Conservation (phyloP, 2,888 invertebrate genomes). For the Pristionchus maxplancki region DNA sequence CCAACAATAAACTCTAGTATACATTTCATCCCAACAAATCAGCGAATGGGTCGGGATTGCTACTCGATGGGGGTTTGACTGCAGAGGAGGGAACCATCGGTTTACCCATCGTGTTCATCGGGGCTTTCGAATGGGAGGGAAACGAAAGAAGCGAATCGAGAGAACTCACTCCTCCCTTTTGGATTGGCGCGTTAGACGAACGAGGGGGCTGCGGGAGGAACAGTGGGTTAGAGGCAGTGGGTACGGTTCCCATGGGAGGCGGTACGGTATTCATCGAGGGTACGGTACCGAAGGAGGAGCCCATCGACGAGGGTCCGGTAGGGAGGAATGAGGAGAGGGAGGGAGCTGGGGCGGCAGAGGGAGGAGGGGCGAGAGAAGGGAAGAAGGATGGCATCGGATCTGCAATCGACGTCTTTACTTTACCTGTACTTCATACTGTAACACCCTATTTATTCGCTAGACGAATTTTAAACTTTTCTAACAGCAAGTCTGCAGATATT, state of each 20-base stretch:
- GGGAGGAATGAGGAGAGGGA: neutral
- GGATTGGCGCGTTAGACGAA: slow-evolving; percentile 46
- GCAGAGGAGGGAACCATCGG: neutral
- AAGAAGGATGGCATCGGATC: neutral
- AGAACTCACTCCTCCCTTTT: neutral
- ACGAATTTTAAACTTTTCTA: no score
- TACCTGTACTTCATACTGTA: no score
- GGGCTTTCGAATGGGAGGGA: neutral
- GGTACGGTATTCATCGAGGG: neutral
- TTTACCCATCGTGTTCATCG: slow-evolving; percentile 24
- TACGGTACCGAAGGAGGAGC: neutral
- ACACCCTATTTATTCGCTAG: no score
- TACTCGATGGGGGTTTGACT: neutral
- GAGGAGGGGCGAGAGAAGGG: neutral
- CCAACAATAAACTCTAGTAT: neutral
- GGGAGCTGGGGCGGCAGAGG: neutral
- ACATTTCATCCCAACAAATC: slow-evolving; percentile 16
- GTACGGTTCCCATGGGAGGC: neutral
- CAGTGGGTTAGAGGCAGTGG: slow-evolving; percentile 40
- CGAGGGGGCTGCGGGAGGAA: slow-evolving; percentile 53
- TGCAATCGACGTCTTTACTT: neutral
- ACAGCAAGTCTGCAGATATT: no score
- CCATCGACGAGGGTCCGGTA: neutral
- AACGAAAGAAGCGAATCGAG: slow-evolving; percentile 48
- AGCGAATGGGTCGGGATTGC: slow-evolving; percentile 15